A percentile compares a stretch with the other conserved stretches of the same genome.
Conservation (phyloP, 2,797 vertebrate species). For the Hydrophis major region DNA sequence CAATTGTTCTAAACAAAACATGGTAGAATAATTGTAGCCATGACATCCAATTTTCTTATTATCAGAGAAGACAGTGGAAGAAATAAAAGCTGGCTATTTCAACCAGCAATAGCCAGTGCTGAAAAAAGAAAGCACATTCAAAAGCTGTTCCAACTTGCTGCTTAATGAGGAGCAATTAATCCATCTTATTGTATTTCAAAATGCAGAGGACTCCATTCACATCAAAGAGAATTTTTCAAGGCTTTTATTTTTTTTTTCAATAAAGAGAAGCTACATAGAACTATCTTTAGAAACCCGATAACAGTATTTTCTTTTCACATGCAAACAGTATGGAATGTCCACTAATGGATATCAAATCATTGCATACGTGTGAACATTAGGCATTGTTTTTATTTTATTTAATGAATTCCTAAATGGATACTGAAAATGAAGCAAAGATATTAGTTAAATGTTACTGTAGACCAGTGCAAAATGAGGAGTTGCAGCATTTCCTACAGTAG, state of each 20-base stretch:
- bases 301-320: conserved; percentile 63
- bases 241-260: conserved; percentile 71
- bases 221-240: conserved; percentile 83
- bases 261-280: conserved; percentile 57
- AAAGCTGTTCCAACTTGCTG: conserved; percentile 76
- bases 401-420: conserved; percentile 57
- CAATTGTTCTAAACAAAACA: conserved; percentile 78
- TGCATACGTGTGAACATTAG: conserved; percentile 46
- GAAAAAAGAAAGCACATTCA: conserved; percentile 89
- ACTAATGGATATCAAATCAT: conserved; percentile 63
- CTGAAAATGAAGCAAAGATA: conserved; percentile 32
- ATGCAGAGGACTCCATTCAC: conserved; percentile 85
- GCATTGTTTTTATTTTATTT: conserved; percentile 49
- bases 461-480: conserved; percentile 2
- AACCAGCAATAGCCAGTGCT: conserved; percentile 80
- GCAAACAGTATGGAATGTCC: conserved; percentile 41
- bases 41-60: conserved; percentile 93
- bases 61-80: conserved; percentile 91
- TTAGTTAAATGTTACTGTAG: neutral
- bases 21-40: conserved; percentile 83
- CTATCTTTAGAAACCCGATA: conserved; percentile 76
- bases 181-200: conserved; percentile 83
- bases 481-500: neutral
- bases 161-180: conserved; percentile 91
- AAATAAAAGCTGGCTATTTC: conserved; percentile 92